Conservation (phyloP, 2,113 vertebrate species). For the Eurypyga helias region DNA sequence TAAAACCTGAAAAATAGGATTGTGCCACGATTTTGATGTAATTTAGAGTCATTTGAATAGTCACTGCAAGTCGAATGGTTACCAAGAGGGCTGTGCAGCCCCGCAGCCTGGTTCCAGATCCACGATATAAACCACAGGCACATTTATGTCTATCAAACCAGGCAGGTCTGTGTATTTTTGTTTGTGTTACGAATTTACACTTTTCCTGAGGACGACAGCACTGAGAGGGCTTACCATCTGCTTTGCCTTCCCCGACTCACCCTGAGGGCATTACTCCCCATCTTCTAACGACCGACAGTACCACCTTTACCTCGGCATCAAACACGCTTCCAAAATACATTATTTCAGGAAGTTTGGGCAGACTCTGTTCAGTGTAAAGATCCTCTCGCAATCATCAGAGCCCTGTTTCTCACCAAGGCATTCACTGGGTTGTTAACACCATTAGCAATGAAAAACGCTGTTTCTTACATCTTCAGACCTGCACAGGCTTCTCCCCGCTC, state of each 20-base stretch:
- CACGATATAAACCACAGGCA: neutral
- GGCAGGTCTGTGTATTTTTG: neutral
- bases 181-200: neutral
- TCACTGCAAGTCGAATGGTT: neutral
- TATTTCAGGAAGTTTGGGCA: neutral
- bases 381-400: neutral
- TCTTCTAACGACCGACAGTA: neutral
- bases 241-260: neutral
- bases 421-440: neutral
- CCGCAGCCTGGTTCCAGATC: neutral
- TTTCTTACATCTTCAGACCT: neutral
- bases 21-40: accelerated
- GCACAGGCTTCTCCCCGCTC: neutral
- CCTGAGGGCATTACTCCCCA: neutral
- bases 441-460: neutral
- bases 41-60: neutral
- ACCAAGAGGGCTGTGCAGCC: neutral
- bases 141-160: neutral
- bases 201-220: neutral
- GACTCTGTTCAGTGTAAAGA: neutral
- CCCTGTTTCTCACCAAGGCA: neutral
- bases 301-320: neutral
- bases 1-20: neutral
- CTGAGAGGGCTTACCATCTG: neutral
- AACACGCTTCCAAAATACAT: neutral